Conservation (phyloP, 2,113 vertebrate genomes). For the Centropus unirufus region DNA sequence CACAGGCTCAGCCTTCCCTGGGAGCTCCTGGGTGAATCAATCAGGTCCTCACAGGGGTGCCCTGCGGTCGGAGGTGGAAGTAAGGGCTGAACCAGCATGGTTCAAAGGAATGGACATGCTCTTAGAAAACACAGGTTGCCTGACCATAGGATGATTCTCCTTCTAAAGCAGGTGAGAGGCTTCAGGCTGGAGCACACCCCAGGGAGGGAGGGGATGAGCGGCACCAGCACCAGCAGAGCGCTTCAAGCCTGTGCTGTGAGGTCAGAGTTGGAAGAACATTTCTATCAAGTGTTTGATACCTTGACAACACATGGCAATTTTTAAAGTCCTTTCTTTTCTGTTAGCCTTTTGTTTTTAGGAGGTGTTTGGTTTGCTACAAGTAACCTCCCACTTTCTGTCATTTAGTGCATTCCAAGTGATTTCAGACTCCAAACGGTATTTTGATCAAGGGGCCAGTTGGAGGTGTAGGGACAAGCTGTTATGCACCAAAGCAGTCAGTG, state of each 20-base stretch:
- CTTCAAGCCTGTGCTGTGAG: rapidly evolving
- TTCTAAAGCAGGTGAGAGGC: not conserved
- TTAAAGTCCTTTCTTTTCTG: not conserved
- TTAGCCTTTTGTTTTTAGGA: not conserved
- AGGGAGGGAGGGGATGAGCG: not conserved
- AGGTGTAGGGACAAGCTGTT: not conserved
- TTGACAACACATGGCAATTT: not conserved
- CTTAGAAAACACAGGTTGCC: not conserved
- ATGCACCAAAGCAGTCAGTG: not conserved
- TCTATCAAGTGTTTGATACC: not conserved
- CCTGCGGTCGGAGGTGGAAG: rapidly evolving
- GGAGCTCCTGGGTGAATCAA: not conserved
- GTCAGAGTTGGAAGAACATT: not conserved
- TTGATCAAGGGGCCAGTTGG: slow-evolving; percentile 34
- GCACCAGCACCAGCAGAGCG: rapidly evolving
- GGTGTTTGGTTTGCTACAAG: not conserved
- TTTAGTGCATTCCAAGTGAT: not conserved
- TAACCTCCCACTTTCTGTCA: not conserved
- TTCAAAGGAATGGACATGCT: not conserved
- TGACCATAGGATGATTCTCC: not conserved
- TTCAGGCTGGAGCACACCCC: not conserved
- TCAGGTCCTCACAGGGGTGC: not conserved
- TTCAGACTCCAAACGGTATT: slow-evolving; percentile 1
- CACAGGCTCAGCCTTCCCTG: not conserved
- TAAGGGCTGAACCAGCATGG: not conserved